These are phyloP conservation scores for Podarcis lilfordi DNA, from an alignment of 2,797 vertebrate genomes.

Conservation along the genomic window DNA sequence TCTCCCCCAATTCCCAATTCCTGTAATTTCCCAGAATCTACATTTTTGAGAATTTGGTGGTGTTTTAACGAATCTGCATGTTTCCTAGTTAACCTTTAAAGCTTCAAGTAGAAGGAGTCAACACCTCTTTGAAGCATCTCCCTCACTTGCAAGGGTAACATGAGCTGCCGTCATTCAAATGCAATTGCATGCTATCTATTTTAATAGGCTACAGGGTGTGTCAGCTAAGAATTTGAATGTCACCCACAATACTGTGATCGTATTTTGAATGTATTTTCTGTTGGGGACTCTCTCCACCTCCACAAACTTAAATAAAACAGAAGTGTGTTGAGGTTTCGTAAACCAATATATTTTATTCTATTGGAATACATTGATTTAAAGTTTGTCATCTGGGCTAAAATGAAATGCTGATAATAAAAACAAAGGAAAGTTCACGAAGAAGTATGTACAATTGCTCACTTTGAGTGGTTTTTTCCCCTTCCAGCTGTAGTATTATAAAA, in stretches of 20 bases:
- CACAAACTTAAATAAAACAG: background rate
- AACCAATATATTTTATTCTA: constrained; percentile 17
- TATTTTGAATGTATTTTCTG: constrained; percentile 2
- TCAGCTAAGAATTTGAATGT: constrained; percentile 11
- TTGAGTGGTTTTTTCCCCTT: background rate
- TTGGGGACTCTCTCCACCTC: background rate
- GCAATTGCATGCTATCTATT: background rate
- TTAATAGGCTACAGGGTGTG: constrained; percentile 7
- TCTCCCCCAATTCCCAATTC: background rate
- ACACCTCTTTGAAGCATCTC: background rate
- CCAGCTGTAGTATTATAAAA: background rate
- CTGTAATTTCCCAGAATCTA: background rate
- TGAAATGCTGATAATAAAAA: constrained; percentile 15
- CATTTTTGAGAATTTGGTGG: background rate
- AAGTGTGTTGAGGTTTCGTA: background rate
- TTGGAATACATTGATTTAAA: constrained; percentile 5
- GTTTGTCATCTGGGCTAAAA: constrained; percentile 1
- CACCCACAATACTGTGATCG: background rate
- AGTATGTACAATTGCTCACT: constrained; percentile 8
- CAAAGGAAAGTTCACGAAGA: constrained; percentile 28
- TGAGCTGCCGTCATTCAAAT: background rate
- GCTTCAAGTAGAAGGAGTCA: background rate
- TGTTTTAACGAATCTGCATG: background rate
- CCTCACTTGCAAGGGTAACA: background rate
- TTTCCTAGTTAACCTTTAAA: background rate